A percentile compares a stretch with the other conserved stretches of the same genome.
These are phyloP conservation scores for Erebia epiphron DNA, from an alignment of 2,888 invertebrate species.

Conservation along the genomic window DNA sequence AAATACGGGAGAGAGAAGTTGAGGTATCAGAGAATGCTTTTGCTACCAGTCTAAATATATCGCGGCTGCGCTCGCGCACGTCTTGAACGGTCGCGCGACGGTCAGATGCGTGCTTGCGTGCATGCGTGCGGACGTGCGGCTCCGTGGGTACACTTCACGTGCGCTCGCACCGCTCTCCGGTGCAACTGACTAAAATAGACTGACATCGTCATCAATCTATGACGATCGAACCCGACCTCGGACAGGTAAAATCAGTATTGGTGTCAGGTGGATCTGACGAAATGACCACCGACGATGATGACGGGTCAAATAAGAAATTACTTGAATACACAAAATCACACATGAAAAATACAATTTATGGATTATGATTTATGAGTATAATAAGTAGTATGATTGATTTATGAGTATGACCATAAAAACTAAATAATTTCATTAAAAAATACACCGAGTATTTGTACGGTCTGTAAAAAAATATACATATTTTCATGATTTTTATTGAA, in stretches of 20 bases:
- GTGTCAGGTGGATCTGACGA: not conserved
- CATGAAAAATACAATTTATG: not conserved
- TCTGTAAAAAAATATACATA: too few species aligned
- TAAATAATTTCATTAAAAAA: too few species aligned
- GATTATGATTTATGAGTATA: too few species aligned
- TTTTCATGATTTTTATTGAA: not conserved
- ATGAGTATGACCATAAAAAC: too few species aligned
- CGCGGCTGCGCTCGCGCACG: constrained; percentile 45
- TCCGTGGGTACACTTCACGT: constrained; percentile 14
- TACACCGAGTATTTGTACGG: too few species aligned
- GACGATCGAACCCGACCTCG: constrained; percentile 33
- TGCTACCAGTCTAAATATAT: constrained; percentile 75
- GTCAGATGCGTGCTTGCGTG: constrained; percentile 40
- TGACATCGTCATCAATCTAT: constrained; percentile 40
- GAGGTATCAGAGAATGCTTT: constrained; percentile 78
- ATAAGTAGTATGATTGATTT: too few species aligned
- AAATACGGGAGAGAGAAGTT: constrained; percentile 79
- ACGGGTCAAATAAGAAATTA: not conserved
- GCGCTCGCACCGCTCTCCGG: constrained; percentile 24
- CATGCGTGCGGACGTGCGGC: constrained; percentile 36
- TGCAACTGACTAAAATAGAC: constrained; percentile 65
- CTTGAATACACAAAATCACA: not conserved
- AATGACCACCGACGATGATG: not conserved
- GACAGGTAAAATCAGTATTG: constrained; percentile 20
- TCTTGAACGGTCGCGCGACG: constrained; percentile 41